Conservation (phyloP, 2,888 invertebrate species). For the Epinotia nisella region DNA sequence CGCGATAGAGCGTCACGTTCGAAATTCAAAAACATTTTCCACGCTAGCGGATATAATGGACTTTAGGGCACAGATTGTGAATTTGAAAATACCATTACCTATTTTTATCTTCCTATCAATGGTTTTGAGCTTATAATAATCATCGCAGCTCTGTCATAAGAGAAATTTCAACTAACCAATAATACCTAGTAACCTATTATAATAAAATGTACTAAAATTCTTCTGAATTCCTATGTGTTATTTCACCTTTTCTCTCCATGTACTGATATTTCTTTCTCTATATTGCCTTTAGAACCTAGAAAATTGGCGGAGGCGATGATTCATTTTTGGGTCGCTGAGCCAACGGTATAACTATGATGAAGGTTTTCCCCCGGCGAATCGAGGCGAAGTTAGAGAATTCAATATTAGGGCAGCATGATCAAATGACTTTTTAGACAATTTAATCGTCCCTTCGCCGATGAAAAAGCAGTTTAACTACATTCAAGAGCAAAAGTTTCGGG, state of each 20-base stretch:
- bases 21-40: too few relatives aligned
- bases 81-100: background rate
- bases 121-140: constrained; percentile 35
- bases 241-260: background rate
- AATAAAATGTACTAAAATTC: background rate
- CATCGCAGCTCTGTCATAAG: constrained; percentile 42
- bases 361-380: background rate
- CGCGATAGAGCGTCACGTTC: too few relatives aligned
- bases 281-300: too few relatives aligned
- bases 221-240: background rate
- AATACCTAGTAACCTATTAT: constrained; percentile 4
- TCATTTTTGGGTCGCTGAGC: too few relatives aligned
- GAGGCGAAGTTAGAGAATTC: background rate
- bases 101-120: constrained; percentile 10
- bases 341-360: background rate
- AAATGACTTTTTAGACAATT: background rate
- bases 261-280: too few relatives aligned
- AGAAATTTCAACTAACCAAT: constrained; percentile 14
- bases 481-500: too few relatives aligned
- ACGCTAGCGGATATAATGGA: too few relatives aligned
- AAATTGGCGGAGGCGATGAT: too few relatives aligned
- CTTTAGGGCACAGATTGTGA: too few relatives aligned
- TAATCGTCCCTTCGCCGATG: background rate
- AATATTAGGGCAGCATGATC: too few relatives aligned
- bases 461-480: background rate